Conservation (phyloP, 1,140 invertebrate genomes). For the Drosophila biarmipes region DNA sequence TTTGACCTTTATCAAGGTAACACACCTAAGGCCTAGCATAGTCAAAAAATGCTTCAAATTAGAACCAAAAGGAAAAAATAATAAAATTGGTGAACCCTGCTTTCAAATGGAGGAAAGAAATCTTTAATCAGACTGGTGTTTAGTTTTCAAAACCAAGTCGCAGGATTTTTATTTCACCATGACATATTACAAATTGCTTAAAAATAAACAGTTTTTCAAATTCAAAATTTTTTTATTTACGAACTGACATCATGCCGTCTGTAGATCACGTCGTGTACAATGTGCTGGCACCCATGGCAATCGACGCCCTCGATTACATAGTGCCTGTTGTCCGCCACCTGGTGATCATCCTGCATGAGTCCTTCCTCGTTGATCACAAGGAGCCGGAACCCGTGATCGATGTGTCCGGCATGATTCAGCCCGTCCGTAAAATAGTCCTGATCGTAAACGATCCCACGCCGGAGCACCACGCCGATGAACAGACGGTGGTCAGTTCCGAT, state of each 20-base stretch:
- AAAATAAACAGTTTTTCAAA: neutral
- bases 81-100: too few species aligned
- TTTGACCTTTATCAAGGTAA: too few species aligned
- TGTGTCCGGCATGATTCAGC: constrained; percentile 1
- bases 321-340: neutral
- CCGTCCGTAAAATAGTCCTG: neutral
- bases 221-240: neutral
- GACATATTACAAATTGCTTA: neutral
- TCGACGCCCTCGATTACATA: too few species aligned
- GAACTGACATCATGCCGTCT: neutral
- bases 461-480: neutral
- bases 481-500: constrained; percentile 9
- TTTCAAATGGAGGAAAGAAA: too few species aligned
- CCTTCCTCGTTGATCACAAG: constrained; percentile 2
- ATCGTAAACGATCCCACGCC: constrained; percentile 9
- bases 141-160: neutral
- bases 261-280: neutral
- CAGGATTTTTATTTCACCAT: neutral
- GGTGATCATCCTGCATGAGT: constrained; percentile 25
- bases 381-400: constrained; percentile 13
- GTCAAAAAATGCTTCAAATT: too few species aligned
- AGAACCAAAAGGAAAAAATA: too few species aligned
- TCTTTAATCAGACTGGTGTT: neutral
- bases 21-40: too few species aligned
- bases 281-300: too few species aligned